phyloP scores from a whole-genome alignment of 2,113 vertebrate genomes.

The chimpanzee (Pan troglodytes) region NHGRI_mPanTro3-v2.1_pri NC_072407.2:67725001-67725500 shows the following conservation, averaged over 20 bases:
- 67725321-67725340: neutral
- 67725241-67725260: rapidly evolving
- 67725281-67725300: rapidly evolving
- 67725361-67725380: neutral
- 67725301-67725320: rapidly evolving
- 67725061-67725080: neutral
- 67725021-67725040: rapidly evolving
- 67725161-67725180: neutral
- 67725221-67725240: neutral
- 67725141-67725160: neutral
- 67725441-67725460: neutral
- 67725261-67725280: neutral
- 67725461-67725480: neutral
- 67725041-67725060: neutral
- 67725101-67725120: neutral
- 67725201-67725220: rapidly evolving
- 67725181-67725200: neutral
- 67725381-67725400: neutral
- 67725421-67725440: rapidly evolving
- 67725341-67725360: rapidly evolving
- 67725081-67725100: neutral
- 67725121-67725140: neutral
- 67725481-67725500: rapidly evolving
- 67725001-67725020: neutral
- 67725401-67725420: neutral